A percentile compares a stretch with the other conserved stretches of the same genome.
Conservation (phyloP, 2,797 vertebrate genomes). For the Dryobates pubescens region DNA sequence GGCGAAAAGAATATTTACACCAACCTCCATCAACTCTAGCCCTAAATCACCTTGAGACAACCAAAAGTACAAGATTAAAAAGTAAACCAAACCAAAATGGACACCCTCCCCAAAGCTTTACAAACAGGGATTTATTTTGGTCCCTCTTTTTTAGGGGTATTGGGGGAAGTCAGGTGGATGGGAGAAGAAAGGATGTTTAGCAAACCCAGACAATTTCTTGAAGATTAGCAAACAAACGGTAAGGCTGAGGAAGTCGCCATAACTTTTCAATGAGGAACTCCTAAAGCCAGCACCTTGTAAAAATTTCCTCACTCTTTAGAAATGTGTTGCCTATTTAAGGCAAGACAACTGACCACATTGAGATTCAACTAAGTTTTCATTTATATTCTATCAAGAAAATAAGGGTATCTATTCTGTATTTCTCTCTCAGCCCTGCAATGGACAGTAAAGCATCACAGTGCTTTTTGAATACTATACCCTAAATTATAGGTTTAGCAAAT, state of each 20-base stretch:
- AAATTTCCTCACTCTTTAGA: background rate
- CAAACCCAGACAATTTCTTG: background rate
- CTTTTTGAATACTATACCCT: background rate
- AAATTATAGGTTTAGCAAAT: background rate
- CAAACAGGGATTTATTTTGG: background rate
- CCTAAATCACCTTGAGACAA: background rate
- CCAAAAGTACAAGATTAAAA: background rate
- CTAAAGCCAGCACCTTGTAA: background rate
- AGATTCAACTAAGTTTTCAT: background rate
- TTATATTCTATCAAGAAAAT: background rate
- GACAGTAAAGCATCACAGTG: background rate
- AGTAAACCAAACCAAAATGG: background rate
- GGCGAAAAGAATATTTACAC: background rate
- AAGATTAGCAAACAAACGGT: background rate
- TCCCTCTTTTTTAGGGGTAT: fast-evolving
- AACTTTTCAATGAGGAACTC: background rate
- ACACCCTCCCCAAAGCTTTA: fast-evolving
- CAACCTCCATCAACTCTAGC: background rate
- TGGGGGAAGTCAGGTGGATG: background rate
- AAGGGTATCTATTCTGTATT: background rate
- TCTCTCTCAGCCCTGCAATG: background rate
- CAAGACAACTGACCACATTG: background rate
- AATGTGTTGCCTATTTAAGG: background rate
- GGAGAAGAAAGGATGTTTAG: background rate
- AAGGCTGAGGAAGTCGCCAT: background rate